A percentile compares a stretch with the other conserved stretches of the same genome.
Conservation (phyloP, 2,888 invertebrate species). For the Caprella mutica region DNA sequence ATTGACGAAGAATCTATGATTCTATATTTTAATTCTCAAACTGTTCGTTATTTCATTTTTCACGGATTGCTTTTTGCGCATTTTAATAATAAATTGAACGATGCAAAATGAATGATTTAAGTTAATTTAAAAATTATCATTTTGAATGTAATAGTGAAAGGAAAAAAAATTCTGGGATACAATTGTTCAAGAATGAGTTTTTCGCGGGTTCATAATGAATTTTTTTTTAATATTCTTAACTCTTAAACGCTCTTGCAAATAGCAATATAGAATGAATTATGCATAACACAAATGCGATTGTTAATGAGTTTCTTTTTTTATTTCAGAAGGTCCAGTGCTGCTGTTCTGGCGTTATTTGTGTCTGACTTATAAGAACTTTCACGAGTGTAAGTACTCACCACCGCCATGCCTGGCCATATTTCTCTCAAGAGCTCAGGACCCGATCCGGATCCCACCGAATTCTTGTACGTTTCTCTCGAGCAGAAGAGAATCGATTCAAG, state of each 20-base stretch:
- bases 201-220: too few species aligned
- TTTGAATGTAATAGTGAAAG: too few species aligned
- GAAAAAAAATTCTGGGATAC: too few species aligned
- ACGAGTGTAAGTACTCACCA: conserved; percentile 10
- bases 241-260: background rate
- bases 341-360: conserved; percentile 32
- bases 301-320: background rate
- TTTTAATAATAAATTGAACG: too few species aligned
- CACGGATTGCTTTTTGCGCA: too few species aligned
- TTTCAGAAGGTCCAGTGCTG: conserved; percentile 30
- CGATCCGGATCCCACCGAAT: conserved; percentile 32
- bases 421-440: conserved; percentile 28
- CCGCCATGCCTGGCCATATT: conserved; percentile 33
- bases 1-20: too few species aligned
- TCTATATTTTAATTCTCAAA: too few species aligned
- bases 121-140: too few species aligned
- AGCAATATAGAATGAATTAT: background rate
- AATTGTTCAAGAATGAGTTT: too few species aligned
- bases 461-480: conserved; percentile 74
- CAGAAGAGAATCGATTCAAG: conserved; percentile 96
- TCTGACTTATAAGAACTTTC: conserved; percentile 22
- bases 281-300: background rate
- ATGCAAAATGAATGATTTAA: too few species aligned
- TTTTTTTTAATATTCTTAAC: too few species aligned
- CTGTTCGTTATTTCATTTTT: too few species aligned